phyloP scores from a whole-genome alignment of 30 jellyfish, hydroid and myxozoan genomes.

The Pelagia noctiluca region DNA sequence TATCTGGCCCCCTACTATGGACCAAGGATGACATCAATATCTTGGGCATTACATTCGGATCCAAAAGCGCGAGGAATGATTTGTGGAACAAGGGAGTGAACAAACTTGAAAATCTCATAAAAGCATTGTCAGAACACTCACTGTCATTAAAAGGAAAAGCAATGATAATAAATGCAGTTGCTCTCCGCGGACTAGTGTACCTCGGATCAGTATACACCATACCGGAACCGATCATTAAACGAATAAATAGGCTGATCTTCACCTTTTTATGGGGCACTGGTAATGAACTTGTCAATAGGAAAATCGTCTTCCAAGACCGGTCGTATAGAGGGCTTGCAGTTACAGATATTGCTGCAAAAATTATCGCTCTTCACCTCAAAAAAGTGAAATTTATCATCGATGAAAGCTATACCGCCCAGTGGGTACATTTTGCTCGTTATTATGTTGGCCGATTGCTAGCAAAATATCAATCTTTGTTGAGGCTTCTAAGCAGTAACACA shows the following conservation, averaged over 20 bases:
- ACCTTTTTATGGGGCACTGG: conserved; percentile 7
- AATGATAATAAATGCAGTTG: conserved; percentile 15
- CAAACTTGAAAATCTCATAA: neutral
- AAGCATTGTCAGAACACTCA: neutral
- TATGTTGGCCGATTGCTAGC: neutral
- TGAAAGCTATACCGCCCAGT: neutral
- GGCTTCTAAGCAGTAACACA: neutral
- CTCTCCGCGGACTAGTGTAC: conserved; percentile 2
- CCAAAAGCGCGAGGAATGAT: neutral
- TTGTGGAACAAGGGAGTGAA: neutral
- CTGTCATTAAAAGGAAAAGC: conserved; percentile 34
- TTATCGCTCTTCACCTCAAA: neutral
- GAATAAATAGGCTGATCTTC: neutral
- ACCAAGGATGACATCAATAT: neutral
- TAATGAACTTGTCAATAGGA: conserved; percentile 26
- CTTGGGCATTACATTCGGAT: conserved; percentile 15
- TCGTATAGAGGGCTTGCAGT: neutral
- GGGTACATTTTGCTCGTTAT: conserved; percentile 17
- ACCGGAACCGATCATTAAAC: neutral
- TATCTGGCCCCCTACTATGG: neutral
- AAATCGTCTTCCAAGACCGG: neutral
- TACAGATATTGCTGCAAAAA: neutral
- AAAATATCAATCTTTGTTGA: neutral
- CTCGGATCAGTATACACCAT: neutral
- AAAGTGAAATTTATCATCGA: neutral